Base-by-base conservation (phyloP, 2,113 vertebrate species). In the Psittacara wagleri region DNA sequence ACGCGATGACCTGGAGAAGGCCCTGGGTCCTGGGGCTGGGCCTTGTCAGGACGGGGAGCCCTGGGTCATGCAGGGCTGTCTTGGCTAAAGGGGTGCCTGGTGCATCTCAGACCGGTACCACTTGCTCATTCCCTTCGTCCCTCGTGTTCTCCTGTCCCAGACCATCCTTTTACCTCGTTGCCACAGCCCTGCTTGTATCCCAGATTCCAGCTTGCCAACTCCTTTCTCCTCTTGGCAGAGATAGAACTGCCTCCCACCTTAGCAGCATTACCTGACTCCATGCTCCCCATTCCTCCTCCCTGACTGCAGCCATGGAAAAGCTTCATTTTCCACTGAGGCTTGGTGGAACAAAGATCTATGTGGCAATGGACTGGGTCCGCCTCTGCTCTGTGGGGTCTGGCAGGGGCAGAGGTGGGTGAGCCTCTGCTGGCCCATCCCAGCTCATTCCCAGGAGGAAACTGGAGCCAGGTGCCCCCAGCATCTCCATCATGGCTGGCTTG, bases 241-340 rank as follows among this genome's bases (percentile, higher is more conserved):
- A 10, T 17, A 18, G 48, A 79, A 16, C 33, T 67, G 57, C 35
- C 39, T 62, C 13, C 80, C 61, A 61, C 70, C 66, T 78, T 41
- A 22, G 48, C 79, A 64, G 54, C 2, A 0, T 37, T 23, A 49
- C 29, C 44, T 22, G 25, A 27, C 0, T 69, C 7, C 5, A 10
- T 10, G 6, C 37, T 59, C 24, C 27, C 11, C 0, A 1, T 37
- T 46, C 31, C 29, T 41, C 24, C 29, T 37, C 11, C 11, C 11
- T 29, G 44, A 13, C 31, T 84, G 62, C 1, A 0, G 9, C 51
- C 23, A 3, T 29, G 25, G 39, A 24, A 64, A 3, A 29, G 43
- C 14, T n/a, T 17, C 0, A 0, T 11, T 55, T 43, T 59, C 54
- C 1, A 1, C 24, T 37, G 46, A 11, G 35, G 8, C 25, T 23